A percentile compares a stretch with the other conserved stretches of the same genome.
Evolutionary conservation across 2,113 vertebrate species (phyloP).

Genomic region (Zeus faber): DNA sequence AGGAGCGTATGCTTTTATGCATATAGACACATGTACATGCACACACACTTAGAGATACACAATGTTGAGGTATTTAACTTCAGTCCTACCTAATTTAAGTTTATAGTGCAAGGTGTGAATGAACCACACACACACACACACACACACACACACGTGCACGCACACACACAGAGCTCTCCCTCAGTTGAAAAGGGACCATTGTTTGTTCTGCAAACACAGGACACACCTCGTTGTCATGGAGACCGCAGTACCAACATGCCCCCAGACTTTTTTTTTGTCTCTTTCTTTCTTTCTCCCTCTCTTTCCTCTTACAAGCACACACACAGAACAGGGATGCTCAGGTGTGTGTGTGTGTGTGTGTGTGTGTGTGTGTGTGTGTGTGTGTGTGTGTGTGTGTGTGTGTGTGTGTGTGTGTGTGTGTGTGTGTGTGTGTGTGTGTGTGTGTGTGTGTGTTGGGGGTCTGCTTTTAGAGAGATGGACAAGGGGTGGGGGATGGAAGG

Average conservation of each 20-base stretch:
- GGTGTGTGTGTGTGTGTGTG: neutral
- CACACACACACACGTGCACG: slow-evolving; percentile 25
- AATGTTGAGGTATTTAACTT: too few species aligned
- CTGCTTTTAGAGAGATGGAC: neutral
- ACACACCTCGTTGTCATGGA: slow-evolving; percentile 86
- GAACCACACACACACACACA: slow-evolving; percentile 7
- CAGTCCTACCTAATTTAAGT: too few species aligned
- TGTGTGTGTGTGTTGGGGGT: neutral
- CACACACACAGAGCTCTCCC: slow-evolving; percentile 22
- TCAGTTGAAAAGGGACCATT: slow-evolving; percentile 85
- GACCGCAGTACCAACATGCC: slow-evolving; percentile 63
- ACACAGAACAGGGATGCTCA: neutral
- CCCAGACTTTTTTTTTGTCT: slow-evolving; percentile 25
- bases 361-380: neutral
- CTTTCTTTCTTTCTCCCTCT: neutral
- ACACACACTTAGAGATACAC: too few species aligned
- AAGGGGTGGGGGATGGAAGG: slow-evolving; percentile 1
- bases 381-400: neutral
- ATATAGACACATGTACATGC: too few species aligned
- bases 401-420: neutral
- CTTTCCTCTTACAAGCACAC: neutral
- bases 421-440: neutral
- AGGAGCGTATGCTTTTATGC: too few species aligned
- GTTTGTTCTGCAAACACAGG: slow-evolving; percentile 94
- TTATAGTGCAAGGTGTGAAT: too few species aligned